Evolutionary conservation across 1,140 invertebrate species (phyloP).

Genomic region (Bombus haemorrhoidalis): DNA sequence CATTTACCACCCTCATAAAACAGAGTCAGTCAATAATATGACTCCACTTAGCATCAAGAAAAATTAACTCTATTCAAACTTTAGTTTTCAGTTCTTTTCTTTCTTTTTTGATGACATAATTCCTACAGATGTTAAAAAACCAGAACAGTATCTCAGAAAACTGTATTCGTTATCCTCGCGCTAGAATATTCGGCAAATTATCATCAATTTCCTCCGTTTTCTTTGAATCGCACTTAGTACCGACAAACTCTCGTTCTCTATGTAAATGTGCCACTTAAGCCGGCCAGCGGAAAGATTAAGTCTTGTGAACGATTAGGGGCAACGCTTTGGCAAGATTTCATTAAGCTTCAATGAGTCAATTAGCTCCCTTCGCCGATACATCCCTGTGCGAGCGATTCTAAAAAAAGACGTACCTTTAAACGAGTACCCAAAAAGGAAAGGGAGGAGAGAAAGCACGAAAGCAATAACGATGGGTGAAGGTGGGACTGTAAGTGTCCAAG

Average conservation of each 20-base stretch:
- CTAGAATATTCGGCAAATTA: neutral
- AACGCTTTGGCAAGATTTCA: constrained; percentile 14
- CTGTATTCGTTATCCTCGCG: neutral
- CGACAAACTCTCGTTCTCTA: neutral
- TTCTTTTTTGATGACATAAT: too few relatives aligned
- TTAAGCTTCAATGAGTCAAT: constrained; percentile 38
- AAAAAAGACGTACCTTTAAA: neutral
- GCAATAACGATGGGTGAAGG: neutral
- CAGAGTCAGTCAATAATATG: neutral
- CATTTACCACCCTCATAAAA: neutral
- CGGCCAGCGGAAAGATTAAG: constrained; percentile 6
- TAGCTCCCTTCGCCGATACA: neutral
- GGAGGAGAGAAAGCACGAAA: neutral
- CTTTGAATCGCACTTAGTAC: neutral
- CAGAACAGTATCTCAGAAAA: too few relatives aligned
- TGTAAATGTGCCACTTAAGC: neutral
- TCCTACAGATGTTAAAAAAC: too few relatives aligned
- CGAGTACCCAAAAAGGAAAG: neutral
- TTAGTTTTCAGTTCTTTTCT: neutral
- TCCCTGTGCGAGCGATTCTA: neutral
- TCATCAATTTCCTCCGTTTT: too few relatives aligned
- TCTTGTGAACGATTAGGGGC: neutral
- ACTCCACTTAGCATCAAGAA: neutral
- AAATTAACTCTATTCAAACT: neutral
- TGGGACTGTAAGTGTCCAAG: neutral